Evolutionary conservation across 2,113 vertebrate genomes (phyloP).

Genomic region (Callipepla squamata): DNA sequence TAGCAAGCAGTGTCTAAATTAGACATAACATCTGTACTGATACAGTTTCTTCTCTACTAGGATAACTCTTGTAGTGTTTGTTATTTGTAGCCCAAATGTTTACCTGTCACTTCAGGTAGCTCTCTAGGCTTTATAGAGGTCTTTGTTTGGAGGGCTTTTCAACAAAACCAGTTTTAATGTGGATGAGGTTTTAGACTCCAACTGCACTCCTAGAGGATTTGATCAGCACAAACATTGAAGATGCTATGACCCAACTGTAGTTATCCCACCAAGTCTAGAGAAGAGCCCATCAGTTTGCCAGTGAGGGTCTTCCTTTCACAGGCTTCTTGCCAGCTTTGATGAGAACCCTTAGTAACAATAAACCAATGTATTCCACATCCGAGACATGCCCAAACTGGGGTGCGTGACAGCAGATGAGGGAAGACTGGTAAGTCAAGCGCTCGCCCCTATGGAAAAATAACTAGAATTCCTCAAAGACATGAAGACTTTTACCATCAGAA

Average conservation of each 20-base stretch:
- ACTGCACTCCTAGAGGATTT: neutral
- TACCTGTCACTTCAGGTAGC: neutral
- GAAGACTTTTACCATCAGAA: neutral
- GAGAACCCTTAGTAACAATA: neutral
- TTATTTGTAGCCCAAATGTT: neutral
- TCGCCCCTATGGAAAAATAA: neutral
- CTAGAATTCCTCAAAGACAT: conserved; percentile 23
- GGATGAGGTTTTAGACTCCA: neutral
- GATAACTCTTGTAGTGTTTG: rapidly evolving
- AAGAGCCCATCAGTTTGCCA: neutral
- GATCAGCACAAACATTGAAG: neutral
- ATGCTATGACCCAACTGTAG: neutral
- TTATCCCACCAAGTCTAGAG: neutral
- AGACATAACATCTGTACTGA: neutral
- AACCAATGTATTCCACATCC: neutral
- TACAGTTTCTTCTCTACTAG: neutral
- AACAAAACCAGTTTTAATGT: neutral
- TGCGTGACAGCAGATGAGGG: neutral
- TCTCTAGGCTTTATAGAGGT: neutral
- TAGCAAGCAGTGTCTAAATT: neutral
- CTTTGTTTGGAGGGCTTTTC: neutral
- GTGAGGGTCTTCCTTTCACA: neutral
- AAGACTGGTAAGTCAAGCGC: neutral
- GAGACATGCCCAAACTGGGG: neutral
- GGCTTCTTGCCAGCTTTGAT: neutral